These are phyloP conservation scores for Teleogryllus occipitalis DNA, from an alignment of 1,140 invertebrate species.

Conservation along the genomic window DNA sequence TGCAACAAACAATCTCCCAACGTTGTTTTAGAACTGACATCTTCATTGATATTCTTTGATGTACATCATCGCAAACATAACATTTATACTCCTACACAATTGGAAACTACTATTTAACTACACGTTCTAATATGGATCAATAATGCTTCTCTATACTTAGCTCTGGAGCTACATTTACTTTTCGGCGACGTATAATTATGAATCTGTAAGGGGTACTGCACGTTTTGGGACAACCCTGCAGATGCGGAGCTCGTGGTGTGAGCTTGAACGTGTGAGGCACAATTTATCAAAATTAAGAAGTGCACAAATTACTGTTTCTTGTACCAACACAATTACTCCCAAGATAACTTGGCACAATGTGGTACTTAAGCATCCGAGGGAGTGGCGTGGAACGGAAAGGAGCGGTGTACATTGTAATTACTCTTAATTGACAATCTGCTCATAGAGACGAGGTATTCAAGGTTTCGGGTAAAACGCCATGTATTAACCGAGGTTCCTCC, in stretches of 20 bases:
- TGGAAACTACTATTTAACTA: too few relatives aligned
- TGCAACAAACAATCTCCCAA: too few relatives aligned
- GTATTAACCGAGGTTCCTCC: background rate
- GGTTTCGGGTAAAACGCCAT: background rate
- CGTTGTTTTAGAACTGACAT: too few relatives aligned
- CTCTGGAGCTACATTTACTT: too few relatives aligned
- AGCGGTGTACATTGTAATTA: background rate
- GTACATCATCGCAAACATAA: too few relatives aligned
- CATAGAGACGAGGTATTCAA: background rate
- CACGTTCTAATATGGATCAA: too few relatives aligned
- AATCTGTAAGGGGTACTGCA: too few relatives aligned
- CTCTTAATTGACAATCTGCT: background rate
- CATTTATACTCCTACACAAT: too few relatives aligned
- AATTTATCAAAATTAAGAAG: constrained; percentile 2
- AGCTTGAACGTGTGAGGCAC: background rate
- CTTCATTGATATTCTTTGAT: too few relatives aligned
- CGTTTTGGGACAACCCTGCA: too few relatives aligned
- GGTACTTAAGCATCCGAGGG: background rate
- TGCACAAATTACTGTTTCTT: background rate
- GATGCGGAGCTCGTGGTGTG: background rate
- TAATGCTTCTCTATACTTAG: too few relatives aligned
- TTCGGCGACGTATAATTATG: too few relatives aligned
- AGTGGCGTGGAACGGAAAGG: background rate
- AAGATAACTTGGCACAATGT: background rate
- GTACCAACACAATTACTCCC: background rate